phyloP scores from a whole-genome alignment of 2,113 vertebrate species.

The Muntiacus reevesi region DNA sequence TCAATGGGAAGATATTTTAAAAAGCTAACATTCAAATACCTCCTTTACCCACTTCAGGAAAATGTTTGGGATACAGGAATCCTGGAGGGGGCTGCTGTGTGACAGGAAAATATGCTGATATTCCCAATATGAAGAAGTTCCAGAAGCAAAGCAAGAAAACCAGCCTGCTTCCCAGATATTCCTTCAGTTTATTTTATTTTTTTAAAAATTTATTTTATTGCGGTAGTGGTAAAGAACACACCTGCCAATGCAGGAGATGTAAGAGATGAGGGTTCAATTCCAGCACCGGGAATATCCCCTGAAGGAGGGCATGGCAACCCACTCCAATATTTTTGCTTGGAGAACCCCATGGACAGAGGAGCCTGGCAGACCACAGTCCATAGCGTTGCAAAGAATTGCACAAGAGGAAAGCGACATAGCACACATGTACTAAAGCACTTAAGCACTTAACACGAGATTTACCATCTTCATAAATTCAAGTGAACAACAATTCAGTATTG shows the following conservation, averaged over 20 bases:
- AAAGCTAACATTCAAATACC: background rate
- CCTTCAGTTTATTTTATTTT: background rate
- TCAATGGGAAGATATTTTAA: background rate
- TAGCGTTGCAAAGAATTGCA: fast-evolving
- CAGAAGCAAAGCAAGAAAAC: background rate
- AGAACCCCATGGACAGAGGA: background rate
- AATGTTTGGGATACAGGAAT: background rate
- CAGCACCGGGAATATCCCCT: background rate
- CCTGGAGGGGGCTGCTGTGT: fast-evolving
- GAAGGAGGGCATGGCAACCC: background rate
- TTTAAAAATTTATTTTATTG: background rate
- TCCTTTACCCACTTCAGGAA: background rate
- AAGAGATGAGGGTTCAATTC: background rate
- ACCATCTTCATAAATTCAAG: background rate
- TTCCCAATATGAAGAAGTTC: background rate
- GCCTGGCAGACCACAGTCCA: background rate
- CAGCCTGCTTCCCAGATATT: background rate
- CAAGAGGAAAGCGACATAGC: background rate
- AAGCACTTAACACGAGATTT: background rate
- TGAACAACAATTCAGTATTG: background rate
- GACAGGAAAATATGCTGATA: background rate
- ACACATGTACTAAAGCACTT: background rate
- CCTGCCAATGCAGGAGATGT: background rate
- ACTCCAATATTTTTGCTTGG: background rate
- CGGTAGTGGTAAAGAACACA: background rate